Base-by-base conservation (phyloP, 2,888 invertebrate species). In the Bellardia bayeri region DNA sequence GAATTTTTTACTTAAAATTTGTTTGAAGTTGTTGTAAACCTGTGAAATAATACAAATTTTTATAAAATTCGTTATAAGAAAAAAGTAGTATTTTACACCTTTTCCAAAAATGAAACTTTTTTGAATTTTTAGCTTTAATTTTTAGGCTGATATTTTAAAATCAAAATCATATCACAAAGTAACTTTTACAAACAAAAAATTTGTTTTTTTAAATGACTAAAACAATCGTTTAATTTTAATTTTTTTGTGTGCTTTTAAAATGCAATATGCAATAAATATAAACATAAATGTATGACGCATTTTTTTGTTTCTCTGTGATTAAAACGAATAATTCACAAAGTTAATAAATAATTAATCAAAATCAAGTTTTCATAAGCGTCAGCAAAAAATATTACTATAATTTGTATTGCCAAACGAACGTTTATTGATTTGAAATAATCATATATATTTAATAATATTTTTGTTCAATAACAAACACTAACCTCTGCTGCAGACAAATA, bases 251-350 rank as follows among this genome's bases (percentile, higher is more conserved):
- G 5, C 5, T 45, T 72, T 72, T 30, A 45, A 3, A n/a, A 42
- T 37, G 2, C 33, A 3, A 56, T 37, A 16, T 54, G 33, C 54
- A 16, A n/a, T 42, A 54, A 14, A n/a, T 23, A 42, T 58, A 54
- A 14, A n/a, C 40, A 42, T 58, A 68, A 64, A 14, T 33, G n/a
- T 6, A 58, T 58, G 68, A 56, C 42, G 33, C 56, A 79, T 58
- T 33, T 66, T 51, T 5, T 45, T 16, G 11, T 49, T 13, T 49
- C 14, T 49, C 16, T 56, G 16, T 37, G 37, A 37, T 37, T 37
- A 37, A 37, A 37, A 4, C 37, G 37, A 37, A 37, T 37, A 37
- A 5, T 37, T 16, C n/a, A 2, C 16, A 23, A 56, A 56, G 23
- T 14, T 58, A 58, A 58, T 23, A 11, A 23, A 23, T 30, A 23